Conservation (phyloP, 2,888 invertebrate species). For the Hyppa rectilinea region DNA sequence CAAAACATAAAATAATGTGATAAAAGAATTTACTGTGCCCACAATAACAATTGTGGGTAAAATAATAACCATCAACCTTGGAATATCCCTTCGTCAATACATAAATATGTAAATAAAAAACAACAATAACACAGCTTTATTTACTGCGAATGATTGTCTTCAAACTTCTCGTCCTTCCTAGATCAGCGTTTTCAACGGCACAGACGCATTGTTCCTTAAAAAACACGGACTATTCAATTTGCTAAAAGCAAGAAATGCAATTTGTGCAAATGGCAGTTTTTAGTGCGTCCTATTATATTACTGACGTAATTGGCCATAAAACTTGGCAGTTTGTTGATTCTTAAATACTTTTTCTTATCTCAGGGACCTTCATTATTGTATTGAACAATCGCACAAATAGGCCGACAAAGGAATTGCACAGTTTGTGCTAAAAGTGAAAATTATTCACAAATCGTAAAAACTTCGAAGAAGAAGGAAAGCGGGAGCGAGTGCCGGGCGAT, state of each 20-base stretch:
- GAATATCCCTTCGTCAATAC: slow-evolving; percentile 45
- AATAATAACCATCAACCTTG: slow-evolving; percentile 41
- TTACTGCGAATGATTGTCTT: slow-evolving; percentile 57
- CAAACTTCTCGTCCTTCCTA: slow-evolving; percentile 68
- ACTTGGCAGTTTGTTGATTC: slow-evolving; percentile 72
- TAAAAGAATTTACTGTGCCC: neutral
- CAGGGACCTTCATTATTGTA: slow-evolving; percentile 68
- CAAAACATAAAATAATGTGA: slow-evolving; percentile 30
- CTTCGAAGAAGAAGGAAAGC: slow-evolving; percentile 46
- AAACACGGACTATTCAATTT: slow-evolving; percentile 70
- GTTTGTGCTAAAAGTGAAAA: slow-evolving; percentile 79
- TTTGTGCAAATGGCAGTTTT: slow-evolving; percentile 86
- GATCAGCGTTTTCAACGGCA: slow-evolving; percentile 74
- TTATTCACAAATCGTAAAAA: slow-evolving; percentile 67
- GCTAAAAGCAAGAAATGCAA: slow-evolving; percentile 76
- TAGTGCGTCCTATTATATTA: slow-evolving; percentile 75
- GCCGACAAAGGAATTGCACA: slow-evolving; percentile 79
- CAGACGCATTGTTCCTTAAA: slow-evolving; percentile 68
- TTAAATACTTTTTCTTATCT: slow-evolving; percentile 69
- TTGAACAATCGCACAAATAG: slow-evolving; percentile 70
- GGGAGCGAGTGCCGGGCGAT: slow-evolving; percentile 61
- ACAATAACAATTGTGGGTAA: slow-evolving; percentile 27
- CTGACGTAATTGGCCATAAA: slow-evolving; percentile 77
- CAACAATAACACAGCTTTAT: slow-evolving; percentile 42
- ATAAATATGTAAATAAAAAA: slow-evolving; percentile 58